Evolutionary conservation across 2,113 vertebrate species (phyloP), one percentile per base, ranked within the genome.

Genomic region (Mustela nigripes): DNA sequence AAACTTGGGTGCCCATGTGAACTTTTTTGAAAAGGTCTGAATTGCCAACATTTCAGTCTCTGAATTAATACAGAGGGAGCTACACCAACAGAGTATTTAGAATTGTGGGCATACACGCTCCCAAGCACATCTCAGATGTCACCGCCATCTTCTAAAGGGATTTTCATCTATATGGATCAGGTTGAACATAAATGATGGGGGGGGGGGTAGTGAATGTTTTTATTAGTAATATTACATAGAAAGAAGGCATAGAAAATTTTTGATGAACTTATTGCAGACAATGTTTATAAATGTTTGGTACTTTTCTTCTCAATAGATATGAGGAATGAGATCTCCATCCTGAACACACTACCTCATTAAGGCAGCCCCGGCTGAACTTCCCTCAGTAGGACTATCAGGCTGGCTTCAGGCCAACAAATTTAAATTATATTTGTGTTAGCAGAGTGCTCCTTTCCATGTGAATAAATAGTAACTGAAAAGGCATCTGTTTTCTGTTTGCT

Each of bases 381-480:
- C 42, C 56, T 69, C 22, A 12, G 50, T 53, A 76, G 48, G 79
- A 95, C 80, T 81, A 69, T 78, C 24, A 65, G 12, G 11, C 53
- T 67, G 74, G 85, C 82, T 91, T 92, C 0, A 0, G 33, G 67
- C 60, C 50, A 96, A 83, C 7, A 42, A 96, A 89, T 67, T 85
- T 92, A 94, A 93, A 91, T 81, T 42, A 67, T 24, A 56, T 74
- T 97, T 95, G 85, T 88, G 92, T 94, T 85, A 96, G n/a, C 58
- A 80, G 9, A 89, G 26, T 58, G 50, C 67, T 73, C 76, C 53
- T 95, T 79, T 86, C 80, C 87, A 89, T 92, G n/a, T 36, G 18
- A 89, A 80, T 82, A 26, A 58, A 95, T 87, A 92, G 19, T 58
- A 91, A 92, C 22, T 42, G 11, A 58, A 95, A 97, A 89, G 15